Evolutionary conservation across 2,113 vertebrate genomes (phyloP).

Genomic region (Hyperoodon ampullatus): DNA sequence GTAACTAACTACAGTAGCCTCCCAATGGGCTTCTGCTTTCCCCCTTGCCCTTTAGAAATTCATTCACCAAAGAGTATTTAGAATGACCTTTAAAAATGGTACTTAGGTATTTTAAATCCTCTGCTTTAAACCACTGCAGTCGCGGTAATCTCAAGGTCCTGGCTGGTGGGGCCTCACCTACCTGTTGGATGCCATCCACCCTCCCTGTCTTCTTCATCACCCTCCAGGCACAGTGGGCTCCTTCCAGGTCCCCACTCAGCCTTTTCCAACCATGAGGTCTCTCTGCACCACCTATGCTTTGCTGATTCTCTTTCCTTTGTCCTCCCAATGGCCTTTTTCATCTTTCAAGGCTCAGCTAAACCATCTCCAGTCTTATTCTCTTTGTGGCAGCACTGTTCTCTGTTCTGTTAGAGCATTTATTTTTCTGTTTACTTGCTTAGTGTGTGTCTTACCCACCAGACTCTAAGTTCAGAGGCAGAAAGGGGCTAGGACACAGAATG

Average conservation of each 20-base stretch:
- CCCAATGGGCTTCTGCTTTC: neutral
- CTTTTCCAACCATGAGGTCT: neutral
- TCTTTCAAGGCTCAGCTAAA: neutral
- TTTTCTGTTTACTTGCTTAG: neutral
- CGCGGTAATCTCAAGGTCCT: neutral
- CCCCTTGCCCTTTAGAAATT: neutral
- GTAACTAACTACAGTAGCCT: neutral
- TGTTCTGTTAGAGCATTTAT: neutral
- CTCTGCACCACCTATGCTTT: neutral
- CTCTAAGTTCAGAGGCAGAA: neutral
- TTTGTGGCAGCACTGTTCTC: neutral
- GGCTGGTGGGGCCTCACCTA: neutral
- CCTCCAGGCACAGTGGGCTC: neutral
- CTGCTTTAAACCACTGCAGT: neutral
- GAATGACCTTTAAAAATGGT: neutral
- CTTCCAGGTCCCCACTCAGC: neutral
- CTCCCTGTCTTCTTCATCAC: neutral
- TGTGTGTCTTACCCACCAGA: neutral
- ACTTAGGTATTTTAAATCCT: neutral
- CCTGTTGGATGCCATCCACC: neutral
- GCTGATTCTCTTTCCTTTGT: neutral
- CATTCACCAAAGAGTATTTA: neutral
- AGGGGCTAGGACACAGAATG: neutral
- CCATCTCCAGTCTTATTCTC: neutral
- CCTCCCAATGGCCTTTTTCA: neutral